phyloP scores from a whole-genome alignment of 2,888 invertebrate genomes.

The Temnothorax ravouxi region DNA sequence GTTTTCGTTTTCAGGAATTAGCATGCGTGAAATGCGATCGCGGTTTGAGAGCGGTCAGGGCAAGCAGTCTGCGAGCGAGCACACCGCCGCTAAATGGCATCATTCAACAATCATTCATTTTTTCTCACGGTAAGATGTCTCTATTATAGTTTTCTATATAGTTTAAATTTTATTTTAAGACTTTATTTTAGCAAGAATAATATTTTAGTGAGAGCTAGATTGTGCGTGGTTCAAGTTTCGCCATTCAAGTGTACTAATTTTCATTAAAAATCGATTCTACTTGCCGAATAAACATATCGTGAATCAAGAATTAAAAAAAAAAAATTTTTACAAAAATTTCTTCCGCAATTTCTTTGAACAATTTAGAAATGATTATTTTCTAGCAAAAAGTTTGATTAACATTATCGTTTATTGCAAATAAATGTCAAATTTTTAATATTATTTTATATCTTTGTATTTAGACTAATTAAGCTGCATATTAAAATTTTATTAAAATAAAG shows the following conservation, averaged over 20 bases:
- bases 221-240: not conserved
- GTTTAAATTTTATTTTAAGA: not conserved
- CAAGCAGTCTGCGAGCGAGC: constrained; percentile 1
- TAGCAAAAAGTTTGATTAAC: not conserved
- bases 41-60: constrained; percentile 38
- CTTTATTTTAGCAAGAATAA: not conserved
- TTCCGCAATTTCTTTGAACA: not conserved
- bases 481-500: not conserved
- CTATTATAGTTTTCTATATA: not conserved
- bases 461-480: not conserved
- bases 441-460: not conserved
- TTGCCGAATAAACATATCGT: not conserved
- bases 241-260: not conserved
- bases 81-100: constrained; percentile 14
- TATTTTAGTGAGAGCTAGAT: not conserved
- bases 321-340: not conserved
- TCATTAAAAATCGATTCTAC: not conserved
- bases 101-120: constrained; percentile 1
- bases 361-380: not conserved
- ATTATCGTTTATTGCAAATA: not conserved
- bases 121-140: constrained; percentile 3
- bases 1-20: constrained; percentile 54
- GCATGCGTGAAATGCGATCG: constrained; percentile 34
- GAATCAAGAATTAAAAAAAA: not conserved
- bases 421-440: not conserved